Conservation (phyloP, 37 sponge, comb jelly and placozoan genomes). For the Petrosia ficiformis region DNA sequence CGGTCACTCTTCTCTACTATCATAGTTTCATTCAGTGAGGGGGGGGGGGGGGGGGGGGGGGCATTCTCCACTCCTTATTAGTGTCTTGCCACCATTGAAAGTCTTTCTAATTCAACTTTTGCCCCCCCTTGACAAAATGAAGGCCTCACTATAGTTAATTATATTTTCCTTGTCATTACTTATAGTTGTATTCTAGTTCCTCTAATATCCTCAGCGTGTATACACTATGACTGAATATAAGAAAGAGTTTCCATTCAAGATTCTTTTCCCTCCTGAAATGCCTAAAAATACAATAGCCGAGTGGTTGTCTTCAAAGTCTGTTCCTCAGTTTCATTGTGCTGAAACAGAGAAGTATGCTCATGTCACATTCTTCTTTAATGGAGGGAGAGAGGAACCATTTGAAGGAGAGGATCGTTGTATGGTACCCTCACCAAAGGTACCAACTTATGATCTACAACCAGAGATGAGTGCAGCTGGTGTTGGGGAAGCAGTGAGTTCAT, state of each 20-base stretch:
- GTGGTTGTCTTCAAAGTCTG: slow-evolving; percentile 79
- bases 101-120: no score
- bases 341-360: slow-evolving; percentile 99
- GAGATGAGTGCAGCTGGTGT: slow-evolving; percentile 95
- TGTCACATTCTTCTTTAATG: slow-evolving; percentile 99
- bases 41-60: no score
- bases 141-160: no score
- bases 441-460: slow-evolving; percentile 95
- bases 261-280: slow-evolving; percentile 79
- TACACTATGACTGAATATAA: slow-evolving; percentile 92
- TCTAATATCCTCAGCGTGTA: slow-evolving; percentile 43
- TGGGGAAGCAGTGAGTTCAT: slow-evolving; percentile 66
- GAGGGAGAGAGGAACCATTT: slow-evolving; percentile 82
- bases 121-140: no score
- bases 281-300: slow-evolving; percentile 84
- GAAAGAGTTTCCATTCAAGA: slow-evolving; percentile 84
- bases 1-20: no score
- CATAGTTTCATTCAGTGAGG: no score
- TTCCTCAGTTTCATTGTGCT: slow-evolving; percentile 94
- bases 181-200: no score
- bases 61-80: no score
- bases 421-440: slow-evolving; percentile 95
- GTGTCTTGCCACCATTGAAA: no score
- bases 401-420: slow-evolving; percentile 75
- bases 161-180: no score